Base-by-base conservation (phyloP, 2,888 invertebrate genomes). In the Pyrrhosoma nymphula region DNA sequence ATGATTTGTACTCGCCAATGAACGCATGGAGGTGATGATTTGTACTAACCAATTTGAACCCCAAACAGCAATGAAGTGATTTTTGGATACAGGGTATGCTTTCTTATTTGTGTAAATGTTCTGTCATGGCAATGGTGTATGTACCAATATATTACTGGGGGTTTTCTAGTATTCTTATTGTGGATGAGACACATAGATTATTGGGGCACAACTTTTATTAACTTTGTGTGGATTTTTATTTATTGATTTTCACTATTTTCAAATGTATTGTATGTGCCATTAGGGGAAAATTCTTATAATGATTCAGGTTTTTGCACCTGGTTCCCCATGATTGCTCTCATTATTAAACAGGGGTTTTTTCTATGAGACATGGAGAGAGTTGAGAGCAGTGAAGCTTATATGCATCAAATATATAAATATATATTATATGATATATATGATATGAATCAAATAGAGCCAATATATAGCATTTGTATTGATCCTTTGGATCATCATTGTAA, bases 61-160 rank as follows among this genome's bases (percentile, higher is more conserved):
- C 93, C 93, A 96, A 96, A 96, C 96, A 96, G 96, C 95, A 95
- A 95, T 95, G 96, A 96, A 96, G 98, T 98, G 98, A 98, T 98
- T 98, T 98, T 98, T 98, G 98, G 98, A 98, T 98, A 98, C 98
- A 98, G 98, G 98, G 98, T 98, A 98, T 98, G 98, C 98, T 98
- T 97, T 98, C 98, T 98, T 98, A 98, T 98, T 98, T 98, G 98
- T 97, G 98, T 98, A 96, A 96, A 96, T 96, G 96, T 96, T 96
- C 96, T 96, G 93, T 93, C 93, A 93, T 75, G 93, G 93, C 93
- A 93, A 93, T 93, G 93, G 93, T 93, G 93, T 93, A 93, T 93
- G 93, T 93, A 93, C 93, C 93, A 93, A 93, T 93, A 93, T 93
- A 93, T 93, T 93, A 93, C 93, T 93, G 93, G 93, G 82, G 93